Percentiles rank a stretch among this genome's conserved stretches.
These are phyloP conservation scores for Pseudomyrmex cubaensis DNA, from an alignment of 1,140 invertebrate species.

Conservation along the genomic window DNA sequence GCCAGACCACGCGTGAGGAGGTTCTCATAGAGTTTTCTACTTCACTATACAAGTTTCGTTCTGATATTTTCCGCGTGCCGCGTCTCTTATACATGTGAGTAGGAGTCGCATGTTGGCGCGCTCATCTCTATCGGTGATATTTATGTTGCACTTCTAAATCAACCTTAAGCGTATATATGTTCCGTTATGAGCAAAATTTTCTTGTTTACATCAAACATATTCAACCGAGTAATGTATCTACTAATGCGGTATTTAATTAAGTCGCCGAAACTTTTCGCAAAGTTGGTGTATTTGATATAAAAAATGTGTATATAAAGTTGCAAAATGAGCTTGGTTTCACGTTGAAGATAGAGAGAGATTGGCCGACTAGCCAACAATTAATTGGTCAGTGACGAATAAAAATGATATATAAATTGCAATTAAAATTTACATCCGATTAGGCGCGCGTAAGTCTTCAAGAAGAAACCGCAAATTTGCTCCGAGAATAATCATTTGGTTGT, in stretches of 20 bases:
- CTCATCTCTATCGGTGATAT: neutral
- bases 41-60: slow-evolving; percentile 6
- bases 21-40: slow-evolving; percentile 51
- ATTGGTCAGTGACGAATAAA: neutral
- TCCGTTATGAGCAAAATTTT: neutral
- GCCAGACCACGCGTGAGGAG: slow-evolving; percentile 24
- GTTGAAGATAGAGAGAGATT: neutral
- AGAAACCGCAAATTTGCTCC: slow-evolving; percentile 23
- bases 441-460: neutral
- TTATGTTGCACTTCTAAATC: slow-evolving; percentile 20
- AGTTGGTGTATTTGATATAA: neutral
- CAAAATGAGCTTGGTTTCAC: neutral
- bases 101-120: neutral
- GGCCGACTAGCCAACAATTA: neutral
- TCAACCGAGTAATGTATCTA: neutral
- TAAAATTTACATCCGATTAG: slow-evolving; percentile 6
- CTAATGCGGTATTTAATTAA: neutral
- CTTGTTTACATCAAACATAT: too few relatives aligned
- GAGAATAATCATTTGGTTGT: slow-evolving; percentile 16
- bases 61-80: slow-evolving; percentile 7
- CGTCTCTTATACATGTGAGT: neutral
- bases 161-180: neutral
- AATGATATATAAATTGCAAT: neutral
- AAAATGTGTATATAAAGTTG: neutral
- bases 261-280: neutral